phyloP scores from a whole-genome alignment of 2,113 vertebrate species.

The Recurvirostra avosetta region DNA sequence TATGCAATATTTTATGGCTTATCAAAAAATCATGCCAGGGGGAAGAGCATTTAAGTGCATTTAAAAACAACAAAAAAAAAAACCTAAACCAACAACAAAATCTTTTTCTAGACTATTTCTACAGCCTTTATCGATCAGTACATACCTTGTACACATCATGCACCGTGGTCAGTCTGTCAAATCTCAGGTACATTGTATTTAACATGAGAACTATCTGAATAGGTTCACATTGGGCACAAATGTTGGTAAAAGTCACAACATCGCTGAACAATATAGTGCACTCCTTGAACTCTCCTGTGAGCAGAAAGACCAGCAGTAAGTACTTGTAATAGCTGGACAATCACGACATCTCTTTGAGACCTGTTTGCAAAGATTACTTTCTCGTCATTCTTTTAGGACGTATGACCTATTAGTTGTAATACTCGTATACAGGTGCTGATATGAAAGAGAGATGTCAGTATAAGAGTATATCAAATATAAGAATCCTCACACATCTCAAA shows the following conservation, averaged over 20 bases:
- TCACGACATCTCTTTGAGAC: neutral
- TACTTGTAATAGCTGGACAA: neutral
- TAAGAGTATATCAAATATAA: neutral
- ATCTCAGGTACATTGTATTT: conserved; percentile 79
- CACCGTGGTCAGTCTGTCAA: conserved; percentile 79
- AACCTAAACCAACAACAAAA: neutral
- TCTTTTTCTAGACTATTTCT: neutral
- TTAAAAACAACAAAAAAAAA: neutral
- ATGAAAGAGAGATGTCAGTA: neutral
- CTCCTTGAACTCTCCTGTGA: conserved; percentile 78
- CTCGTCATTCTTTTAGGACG: neutral
- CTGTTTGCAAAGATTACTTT: neutral
- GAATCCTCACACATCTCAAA: neutral
- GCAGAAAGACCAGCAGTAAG: neutral
- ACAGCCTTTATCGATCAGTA: neutral
- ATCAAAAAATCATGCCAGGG: neutral
- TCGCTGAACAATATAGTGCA: conserved; percentile 81
- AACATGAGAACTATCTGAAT: conserved; percentile 82
- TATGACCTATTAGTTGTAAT: neutral
- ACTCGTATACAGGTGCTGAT: accelerated
- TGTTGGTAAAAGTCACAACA: conserved; percentile 79
- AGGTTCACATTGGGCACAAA: conserved; percentile 79
- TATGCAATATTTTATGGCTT: neutral
- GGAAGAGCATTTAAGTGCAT: neutral
- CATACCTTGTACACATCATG: conserved; percentile 82